Conservation (phyloP, 2,797 vertebrate species). For the Pachyuromys duprasi region DNA sequence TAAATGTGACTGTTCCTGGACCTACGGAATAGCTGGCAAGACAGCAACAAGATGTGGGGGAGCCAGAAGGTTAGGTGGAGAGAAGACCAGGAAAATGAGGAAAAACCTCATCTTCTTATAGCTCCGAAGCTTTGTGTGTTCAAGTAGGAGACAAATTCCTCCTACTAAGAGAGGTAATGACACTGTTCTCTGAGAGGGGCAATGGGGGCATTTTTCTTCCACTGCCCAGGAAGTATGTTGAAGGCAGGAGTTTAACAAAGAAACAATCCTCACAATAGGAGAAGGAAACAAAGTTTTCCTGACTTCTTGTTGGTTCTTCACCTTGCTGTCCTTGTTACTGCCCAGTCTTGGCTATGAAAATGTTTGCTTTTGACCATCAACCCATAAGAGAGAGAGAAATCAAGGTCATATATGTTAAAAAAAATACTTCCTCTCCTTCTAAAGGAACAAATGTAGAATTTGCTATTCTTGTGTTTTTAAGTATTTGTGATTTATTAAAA, state of each 20-base stretch:
- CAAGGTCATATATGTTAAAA: background rate
- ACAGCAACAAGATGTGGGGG: conserved; percentile 62
- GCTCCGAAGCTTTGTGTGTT: conserved; percentile 23
- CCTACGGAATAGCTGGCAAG: conserved; percentile 54
- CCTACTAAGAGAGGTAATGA: background rate
- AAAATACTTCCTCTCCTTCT: background rate
- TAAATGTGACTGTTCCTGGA: conserved; percentile 27
- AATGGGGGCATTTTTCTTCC: conserved; percentile 32
- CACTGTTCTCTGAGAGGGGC: background rate
- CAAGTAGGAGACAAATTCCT: conserved; percentile 19
- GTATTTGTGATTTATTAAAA: background rate
- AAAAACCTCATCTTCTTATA: background rate
- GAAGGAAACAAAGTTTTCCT: conserved; percentile 44
- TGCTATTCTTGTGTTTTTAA: conserved; percentile 24
- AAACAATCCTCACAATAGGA: conserved; percentile 34
- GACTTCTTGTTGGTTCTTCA: conserved; percentile 44
- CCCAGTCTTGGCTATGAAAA: conserved; percentile 6
- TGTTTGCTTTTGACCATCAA: background rate
- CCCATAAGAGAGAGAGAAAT: background rate
- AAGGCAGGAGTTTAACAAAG: conserved; percentile 66
- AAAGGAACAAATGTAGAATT: conserved; percentile 1
- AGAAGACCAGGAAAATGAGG: conserved; percentile 14
- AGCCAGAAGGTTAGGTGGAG: conserved; percentile 55
- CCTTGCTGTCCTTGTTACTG: background rate
- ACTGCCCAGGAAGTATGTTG: conserved; percentile 48